Evolutionary conservation across 2,113 vertebrate genomes (phyloP), one percentile per base, ranked within the genome.

Genomic region (Aix galericulata): DNA sequence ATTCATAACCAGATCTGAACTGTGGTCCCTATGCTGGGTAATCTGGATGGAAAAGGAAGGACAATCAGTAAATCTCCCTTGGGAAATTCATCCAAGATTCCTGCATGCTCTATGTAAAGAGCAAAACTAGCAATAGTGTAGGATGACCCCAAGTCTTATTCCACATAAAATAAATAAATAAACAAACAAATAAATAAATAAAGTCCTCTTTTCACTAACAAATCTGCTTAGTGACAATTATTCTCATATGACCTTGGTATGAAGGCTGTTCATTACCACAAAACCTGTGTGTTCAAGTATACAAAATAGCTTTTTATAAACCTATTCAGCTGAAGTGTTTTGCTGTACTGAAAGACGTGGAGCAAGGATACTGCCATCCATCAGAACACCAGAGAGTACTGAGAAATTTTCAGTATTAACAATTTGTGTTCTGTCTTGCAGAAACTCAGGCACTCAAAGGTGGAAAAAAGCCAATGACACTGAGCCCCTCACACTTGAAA

Each of bases 261-360:
- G 69, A 93, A 94, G 46, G 58, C 32, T 72, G 58, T 77, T 93
- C 36, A 48, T 82, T 82, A 50, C 36, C 52, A 84, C 50, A 69
- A 40, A 94, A 82, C 58, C 81, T 21, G 0, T n/a, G 36, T 53
- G 84, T 82, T 95, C 89, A 75, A 92, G 74, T 36, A 91, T 44
- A 44, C 38, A 96, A 95, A 96, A 92, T 34, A 58, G 76, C 64
- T 81, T 93, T 88, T 86, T 82, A 82, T 79, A 72, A 94, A 50
- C 69, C 93, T 89, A 84, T 96, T 76, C 74, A 87, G 58, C 23
- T 94, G 62, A 96, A 93, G 77, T 93, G 93, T 91, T 96, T 93
- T 93, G 74, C 86, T 94, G 50, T 82, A 86, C 72, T 40, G 53
- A 82, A 82, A 91, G 67, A 62, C 26, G 44, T 0, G 1, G 44